Evolutionary conservation across 2,113 vertebrate genomes (phyloP).

Genomic region (Prunella fulvescens): DNA sequence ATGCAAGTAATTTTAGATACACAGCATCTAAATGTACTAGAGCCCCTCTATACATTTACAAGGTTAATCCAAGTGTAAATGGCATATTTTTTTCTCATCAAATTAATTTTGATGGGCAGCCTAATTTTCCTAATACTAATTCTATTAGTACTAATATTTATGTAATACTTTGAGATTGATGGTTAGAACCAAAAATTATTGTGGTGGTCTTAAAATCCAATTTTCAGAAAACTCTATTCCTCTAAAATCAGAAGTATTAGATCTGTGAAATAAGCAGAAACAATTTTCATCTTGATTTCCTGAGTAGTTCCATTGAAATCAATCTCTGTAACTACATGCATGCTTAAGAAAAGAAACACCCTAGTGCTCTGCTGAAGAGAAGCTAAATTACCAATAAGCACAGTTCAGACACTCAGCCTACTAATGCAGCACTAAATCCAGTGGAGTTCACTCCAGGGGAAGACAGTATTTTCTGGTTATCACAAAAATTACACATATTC

Average conservation of each 20-base stretch:
- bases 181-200: not conserved
- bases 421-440: slow-evolving; percentile 19
- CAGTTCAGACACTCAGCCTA: not conserved
- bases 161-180: not conserved
- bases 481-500: not conserved
- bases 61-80: not conserved
- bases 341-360: slow-evolving; percentile 14
- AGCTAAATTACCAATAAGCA: slow-evolving; percentile 4
- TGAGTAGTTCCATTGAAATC: not conserved
- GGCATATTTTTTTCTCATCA: not conserved
- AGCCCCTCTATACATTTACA: not conserved
- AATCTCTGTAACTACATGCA: not conserved
- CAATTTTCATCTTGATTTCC: not conserved
- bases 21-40: not conserved
- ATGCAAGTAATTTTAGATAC: not conserved
- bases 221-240: not conserved
- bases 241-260: not conserved
- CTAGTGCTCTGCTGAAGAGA: not conserved
- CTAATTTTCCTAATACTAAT: not conserved
- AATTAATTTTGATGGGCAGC: not conserved
- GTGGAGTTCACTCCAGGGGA: not conserved
- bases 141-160: not conserved
- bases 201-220: not conserved
- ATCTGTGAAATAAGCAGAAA: slow-evolving; percentile 10
- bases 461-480: slow-evolving; percentile 4